Evolutionary conservation across 2,888 invertebrate genomes (phyloP).

Genomic region (Prostheceraeus crozeri): DNA sequence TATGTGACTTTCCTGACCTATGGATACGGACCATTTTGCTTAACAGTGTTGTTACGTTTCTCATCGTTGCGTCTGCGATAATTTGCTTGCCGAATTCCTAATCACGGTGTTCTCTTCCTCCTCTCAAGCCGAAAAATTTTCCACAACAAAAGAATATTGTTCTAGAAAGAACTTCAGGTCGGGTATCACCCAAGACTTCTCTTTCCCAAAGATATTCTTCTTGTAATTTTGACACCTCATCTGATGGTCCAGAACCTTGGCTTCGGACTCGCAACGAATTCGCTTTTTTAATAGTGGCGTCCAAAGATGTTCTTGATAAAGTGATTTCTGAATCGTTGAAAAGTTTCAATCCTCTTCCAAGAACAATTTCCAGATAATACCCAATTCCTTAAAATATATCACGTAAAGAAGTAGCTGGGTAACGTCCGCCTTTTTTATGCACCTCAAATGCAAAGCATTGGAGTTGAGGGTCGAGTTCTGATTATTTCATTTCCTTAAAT

Average conservation of each 20-base stretch:
- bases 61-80: too few species aligned
- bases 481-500: not conserved
- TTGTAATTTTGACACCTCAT: not conserved
- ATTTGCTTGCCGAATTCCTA: constrained; percentile 17
- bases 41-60: too few species aligned
- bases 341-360: not conserved
- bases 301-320: not conserved
- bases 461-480: not conserved
- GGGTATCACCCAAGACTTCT: not conserved
- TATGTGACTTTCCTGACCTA: too few species aligned
- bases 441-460: constrained; percentile 2
- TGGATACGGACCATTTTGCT: too few species aligned
- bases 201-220: constrained; percentile 11
- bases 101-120: constrained; percentile 6
- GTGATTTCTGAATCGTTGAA: not conserved
- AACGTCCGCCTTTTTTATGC: not conserved
- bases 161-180: not conserved
- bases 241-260: not conserved
- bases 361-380: not conserved
- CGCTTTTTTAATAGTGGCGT: constrained; percentile 10
- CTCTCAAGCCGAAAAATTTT: constrained; percentile 10
- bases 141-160: constrained; percentile 1
- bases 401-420: not conserved
- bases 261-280: not conserved
- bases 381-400: not conserved